phyloP scores from a whole-genome alignment of 2,888 invertebrate species.

The Troides helena region DNA sequence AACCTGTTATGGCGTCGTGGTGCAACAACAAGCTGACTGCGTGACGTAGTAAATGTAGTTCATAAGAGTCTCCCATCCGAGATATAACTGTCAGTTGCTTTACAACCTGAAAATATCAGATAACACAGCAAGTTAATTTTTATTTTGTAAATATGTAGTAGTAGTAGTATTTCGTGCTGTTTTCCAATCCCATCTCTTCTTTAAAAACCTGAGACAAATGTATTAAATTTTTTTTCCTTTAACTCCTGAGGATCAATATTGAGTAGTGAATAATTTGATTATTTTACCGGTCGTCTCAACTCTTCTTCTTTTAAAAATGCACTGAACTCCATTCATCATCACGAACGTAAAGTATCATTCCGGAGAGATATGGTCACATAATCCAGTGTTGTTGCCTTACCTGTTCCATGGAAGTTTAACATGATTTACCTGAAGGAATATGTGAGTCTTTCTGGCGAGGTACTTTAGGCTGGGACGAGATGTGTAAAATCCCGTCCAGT shows the following conservation, averaged over 20 bases:
- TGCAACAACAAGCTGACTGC: constrained; percentile 86
- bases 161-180: neutral
- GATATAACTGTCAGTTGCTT: constrained; percentile 63
- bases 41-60: constrained; percentile 68
- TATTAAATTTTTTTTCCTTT: neutral
- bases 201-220: neutral
- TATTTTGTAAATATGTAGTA: neutral
- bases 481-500: constrained; percentile 87
- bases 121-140: too few relatives aligned
- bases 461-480: constrained; percentile 81
- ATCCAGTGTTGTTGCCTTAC: too few relatives aligned
- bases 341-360: too few relatives aligned
- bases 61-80: constrained; percentile 59
- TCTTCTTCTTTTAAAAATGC: too few relatives aligned
- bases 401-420: too few relatives aligned
- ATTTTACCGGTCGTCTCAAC: too few relatives aligned
- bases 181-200: neutral
- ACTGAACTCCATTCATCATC: too few relatives aligned
- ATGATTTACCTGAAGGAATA: constrained; percentile 73
- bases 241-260: too few relatives aligned
- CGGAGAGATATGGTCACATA: too few relatives aligned
- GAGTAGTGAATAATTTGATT: too few relatives aligned
- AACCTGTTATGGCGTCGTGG: constrained; percentile 93
- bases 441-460: constrained; percentile 69
- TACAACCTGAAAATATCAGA: constrained; percentile 45